Conservation (phyloP, 2,888 invertebrate species). For the Willowsia nigromaculata region DNA sequence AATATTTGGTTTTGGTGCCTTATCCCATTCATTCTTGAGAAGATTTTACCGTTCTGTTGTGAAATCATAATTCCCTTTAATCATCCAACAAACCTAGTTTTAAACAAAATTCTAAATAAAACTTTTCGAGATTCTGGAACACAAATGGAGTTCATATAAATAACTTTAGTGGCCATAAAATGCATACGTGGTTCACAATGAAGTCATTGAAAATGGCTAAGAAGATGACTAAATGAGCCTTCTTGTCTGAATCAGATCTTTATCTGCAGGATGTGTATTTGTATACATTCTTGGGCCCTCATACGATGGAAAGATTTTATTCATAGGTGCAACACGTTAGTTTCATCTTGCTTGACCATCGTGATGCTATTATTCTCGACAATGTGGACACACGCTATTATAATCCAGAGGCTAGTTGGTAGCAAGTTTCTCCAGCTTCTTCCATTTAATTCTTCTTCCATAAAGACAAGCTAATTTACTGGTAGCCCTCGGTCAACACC, state of each 20-base stretch:
- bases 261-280: neutral
- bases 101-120: neutral
- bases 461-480: slow-evolving; percentile 57
- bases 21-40: neutral
- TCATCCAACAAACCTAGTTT: neutral
- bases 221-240: neutral
- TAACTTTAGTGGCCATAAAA: neutral
- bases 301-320: neutral
- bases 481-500: neutral
- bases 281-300: neutral
- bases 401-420: neutral
- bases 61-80: neutral
- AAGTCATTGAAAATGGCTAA: neutral
- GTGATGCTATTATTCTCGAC: neutral
- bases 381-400: slow-evolving; percentile 24
- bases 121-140: neutral
- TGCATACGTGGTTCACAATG: neutral
- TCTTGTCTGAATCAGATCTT: neutral
- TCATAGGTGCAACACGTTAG: slow-evolving; percentile 43
- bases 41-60: neutral
- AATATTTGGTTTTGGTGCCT: neutral
- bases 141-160: neutral
- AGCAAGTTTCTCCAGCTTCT: slow-evolving; percentile 8
- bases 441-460: no score
- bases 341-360: neutral